Conservation (phyloP, 2,113 vertebrate genomes). For the Lonchura striata region DNA sequence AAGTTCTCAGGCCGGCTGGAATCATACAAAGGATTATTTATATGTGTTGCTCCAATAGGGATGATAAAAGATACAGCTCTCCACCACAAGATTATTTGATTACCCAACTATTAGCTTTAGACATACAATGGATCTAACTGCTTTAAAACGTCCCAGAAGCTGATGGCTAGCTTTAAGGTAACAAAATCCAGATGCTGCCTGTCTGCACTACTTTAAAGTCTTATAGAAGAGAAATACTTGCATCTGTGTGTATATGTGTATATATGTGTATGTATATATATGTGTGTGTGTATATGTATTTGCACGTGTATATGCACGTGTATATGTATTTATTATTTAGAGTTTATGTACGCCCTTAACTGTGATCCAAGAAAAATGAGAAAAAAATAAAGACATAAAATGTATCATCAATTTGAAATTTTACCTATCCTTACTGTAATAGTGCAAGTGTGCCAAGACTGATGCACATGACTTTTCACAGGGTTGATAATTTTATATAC, state of each 20-base stretch:
- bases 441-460: not conserved
- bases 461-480: not conserved
- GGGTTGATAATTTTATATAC: constrained; percentile 3
- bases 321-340: constrained; percentile 1
- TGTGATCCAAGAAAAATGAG: not conserved
- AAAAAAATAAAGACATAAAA: not conserved
- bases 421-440: not conserved
- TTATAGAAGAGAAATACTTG: constrained; percentile 15
- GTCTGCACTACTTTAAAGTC: constrained; percentile 56
- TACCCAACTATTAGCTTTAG: constrained; percentile 62
- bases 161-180: constrained; percentile 72
- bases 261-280: not conserved
- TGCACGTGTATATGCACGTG: not conserved
- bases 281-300: not conserved
- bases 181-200: constrained; percentile 77
- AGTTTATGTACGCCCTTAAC: not conserved
- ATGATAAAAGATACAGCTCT: constrained; percentile 25
- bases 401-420: accelerated
- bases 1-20: not conserved
- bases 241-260: not conserved
- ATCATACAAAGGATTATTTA: constrained; percentile 16
- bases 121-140: constrained; percentile 61
- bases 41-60: not conserved
- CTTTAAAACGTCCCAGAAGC: constrained; percentile 74
- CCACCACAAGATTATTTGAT: constrained; percentile 53